These are phyloP conservation scores for Brotula barbata DNA, from an alignment of 2,797 vertebrate genomes.

Conservation along the genomic window DNA sequence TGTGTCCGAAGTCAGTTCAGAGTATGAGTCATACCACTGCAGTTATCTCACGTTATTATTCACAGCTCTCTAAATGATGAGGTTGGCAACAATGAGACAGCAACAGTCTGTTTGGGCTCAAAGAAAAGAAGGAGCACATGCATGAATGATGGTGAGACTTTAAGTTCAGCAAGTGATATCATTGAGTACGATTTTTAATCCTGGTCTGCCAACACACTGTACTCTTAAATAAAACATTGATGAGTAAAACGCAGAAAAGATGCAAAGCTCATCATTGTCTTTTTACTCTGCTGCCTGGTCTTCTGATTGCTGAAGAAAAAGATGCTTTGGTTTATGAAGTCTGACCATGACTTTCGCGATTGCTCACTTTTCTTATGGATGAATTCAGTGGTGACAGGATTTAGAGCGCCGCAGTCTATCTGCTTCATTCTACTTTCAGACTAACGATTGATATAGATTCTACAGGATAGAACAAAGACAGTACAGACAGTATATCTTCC, in stretches of 20 bases:
- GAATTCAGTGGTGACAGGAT: not conserved
- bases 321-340: not conserved
- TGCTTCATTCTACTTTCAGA: not conserved
- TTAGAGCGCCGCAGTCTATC: not conserved
- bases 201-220: slow-evolving; percentile 9
- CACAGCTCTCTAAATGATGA: slow-evolving; percentile 67
- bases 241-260: not conserved
- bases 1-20: slow-evolving; percentile 64
- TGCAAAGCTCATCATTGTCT: not conserved
- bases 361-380: not conserved
- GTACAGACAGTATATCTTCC: slow-evolving; percentile 10
- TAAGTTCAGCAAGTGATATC: slow-evolving; percentile 36
- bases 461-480: no score
- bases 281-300: not conserved
- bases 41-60: slow-evolving; percentile 75
- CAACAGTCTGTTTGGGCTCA: slow-evolving; percentile 61
- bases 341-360: not conserved
- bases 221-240: slow-evolving; percentile 16
- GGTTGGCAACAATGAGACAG: slow-evolving; percentile 57
- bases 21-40: slow-evolving; percentile 72
- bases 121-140: slow-evolving; percentile 39
- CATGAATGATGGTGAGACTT: slow-evolving; percentile 43
- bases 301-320: not conserved
- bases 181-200: slow-evolving; percentile 26
- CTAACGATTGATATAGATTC: not conserved